Conservation (phyloP, 2,113 vertebrate genomes). For the Stomatorhinus ivindoensis region DNA sequence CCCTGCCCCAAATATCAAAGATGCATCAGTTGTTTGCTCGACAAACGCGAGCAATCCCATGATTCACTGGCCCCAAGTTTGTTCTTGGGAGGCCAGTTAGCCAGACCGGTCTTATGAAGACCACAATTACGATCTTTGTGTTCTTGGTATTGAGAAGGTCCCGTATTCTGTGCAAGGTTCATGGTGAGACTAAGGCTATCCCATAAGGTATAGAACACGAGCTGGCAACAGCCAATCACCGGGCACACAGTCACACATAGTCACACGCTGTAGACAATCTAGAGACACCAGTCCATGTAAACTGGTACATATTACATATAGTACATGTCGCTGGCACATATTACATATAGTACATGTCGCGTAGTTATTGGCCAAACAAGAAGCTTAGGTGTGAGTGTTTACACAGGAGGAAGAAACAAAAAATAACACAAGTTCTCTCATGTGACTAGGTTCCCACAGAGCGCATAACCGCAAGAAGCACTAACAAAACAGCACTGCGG, state of each 20-base stretch:
- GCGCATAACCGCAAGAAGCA: background rate
- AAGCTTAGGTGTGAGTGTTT: background rate
- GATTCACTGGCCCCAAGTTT: background rate
- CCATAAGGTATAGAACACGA: background rate
- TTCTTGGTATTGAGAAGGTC: background rate
- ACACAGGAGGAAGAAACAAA: background rate
- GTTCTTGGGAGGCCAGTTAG: background rate
- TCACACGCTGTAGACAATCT: background rate
- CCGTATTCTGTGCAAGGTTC: background rate
- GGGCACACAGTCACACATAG: background rate
- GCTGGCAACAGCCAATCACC: background rate
- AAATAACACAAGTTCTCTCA: background rate
- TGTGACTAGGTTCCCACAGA: background rate
- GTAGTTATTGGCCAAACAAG: background rate
- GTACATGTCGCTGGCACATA: background rate
- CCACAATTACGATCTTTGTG: background rate
- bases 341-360: background rate
- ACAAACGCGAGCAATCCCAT: background rate
- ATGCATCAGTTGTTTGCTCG: background rate
- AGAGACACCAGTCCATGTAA: background rate
- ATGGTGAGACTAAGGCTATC: background rate
- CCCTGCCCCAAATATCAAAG: no score
- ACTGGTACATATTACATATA: background rate
- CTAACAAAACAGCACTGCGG: background rate
- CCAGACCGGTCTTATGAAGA: background rate